Conservation (phyloP, 2,888 invertebrate genomes). For the Calameuta idolon region DNA sequence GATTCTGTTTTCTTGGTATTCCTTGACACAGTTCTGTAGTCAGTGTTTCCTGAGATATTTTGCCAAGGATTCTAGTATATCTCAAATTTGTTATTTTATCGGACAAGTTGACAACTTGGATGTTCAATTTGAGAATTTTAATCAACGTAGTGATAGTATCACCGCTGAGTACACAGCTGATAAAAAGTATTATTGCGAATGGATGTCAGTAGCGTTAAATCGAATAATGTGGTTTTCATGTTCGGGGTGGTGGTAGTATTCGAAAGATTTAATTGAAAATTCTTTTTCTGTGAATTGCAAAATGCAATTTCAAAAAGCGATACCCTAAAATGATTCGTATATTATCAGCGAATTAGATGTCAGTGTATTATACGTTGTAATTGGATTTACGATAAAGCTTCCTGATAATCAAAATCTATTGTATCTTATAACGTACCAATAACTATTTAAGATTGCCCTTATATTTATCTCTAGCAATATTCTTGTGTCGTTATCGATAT, state of each 20-base stretch:
- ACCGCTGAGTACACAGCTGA: not conserved
- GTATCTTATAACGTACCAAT: not conserved
- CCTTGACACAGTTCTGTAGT: not conserved
- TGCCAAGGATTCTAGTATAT: not conserved
- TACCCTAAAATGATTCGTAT: not conserved
- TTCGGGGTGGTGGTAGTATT: not conserved
- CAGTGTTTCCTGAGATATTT: not conserved
- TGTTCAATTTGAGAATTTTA: not conserved
- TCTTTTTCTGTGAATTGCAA: not conserved
- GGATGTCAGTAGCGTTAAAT: not conserved
- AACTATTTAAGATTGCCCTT: not conserved
- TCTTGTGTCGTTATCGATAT: not conserved
- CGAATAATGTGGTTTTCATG: not conserved
- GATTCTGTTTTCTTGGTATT: not conserved
- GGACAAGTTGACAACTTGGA: too few relatives aligned
- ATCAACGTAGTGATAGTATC: too few relatives aligned
- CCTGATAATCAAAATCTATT: not conserved
- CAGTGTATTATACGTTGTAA: not conserved
- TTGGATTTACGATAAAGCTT: not conserved
- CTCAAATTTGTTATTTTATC: not conserved
- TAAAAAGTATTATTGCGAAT: not conserved
- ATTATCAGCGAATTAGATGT: not conserved
- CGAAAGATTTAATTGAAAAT: not conserved
- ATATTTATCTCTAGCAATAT: not conserved
- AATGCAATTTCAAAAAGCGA: not conserved